phyloP scores from a whole-genome alignment of 2,888 invertebrate species.

The Caenorhabditis uteleia region DNA sequence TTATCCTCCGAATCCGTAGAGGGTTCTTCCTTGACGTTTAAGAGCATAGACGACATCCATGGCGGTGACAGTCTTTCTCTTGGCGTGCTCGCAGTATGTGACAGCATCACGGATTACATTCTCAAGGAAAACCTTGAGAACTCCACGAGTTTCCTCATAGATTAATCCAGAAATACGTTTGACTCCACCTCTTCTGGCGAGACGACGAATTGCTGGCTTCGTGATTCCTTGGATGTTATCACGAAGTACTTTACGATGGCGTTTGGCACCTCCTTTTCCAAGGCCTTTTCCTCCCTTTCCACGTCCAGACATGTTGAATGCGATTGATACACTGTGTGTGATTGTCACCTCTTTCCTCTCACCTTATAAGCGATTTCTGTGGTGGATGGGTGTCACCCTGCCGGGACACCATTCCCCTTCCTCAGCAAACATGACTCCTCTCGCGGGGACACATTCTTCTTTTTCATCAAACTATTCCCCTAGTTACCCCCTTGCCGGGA shows the following conservation, averaged over 20 bases:
- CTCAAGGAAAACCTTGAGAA: slow-evolving; percentile 59
- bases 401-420: too few species aligned
- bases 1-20: slow-evolving; percentile 66
- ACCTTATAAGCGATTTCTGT: too few species aligned
- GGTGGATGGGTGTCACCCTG: too few species aligned
- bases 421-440: too few species aligned
- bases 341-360: too few species aligned
- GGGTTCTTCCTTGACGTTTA: slow-evolving; percentile 63
- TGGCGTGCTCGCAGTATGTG: slow-evolving; percentile 85
- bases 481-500: too few species aligned
- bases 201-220: slow-evolving; percentile 14
- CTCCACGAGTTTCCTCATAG: slow-evolving; percentile 47
- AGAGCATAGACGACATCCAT: slow-evolving; percentile 82
- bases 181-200: slow-evolving; percentile 30
- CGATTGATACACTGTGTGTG: too few species aligned
- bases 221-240: slow-evolving; percentile 55
- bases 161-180: slow-evolving; percentile 44
- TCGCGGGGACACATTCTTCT: too few species aligned
- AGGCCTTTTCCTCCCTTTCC: slow-evolving; percentile 82
- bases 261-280: slow-evolving; percentile 82
- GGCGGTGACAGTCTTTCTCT: slow-evolving; percentile 86
- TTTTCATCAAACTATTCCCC: too few species aligned
- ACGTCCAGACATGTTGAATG: slow-evolving; percentile 79
- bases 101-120: slow-evolving; percentile 84
- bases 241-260: slow-evolving; percentile 75